phyloP scores from a whole-genome alignment of 2,797 vertebrate genomes.

The Gymnothorax reevesii region DNA sequence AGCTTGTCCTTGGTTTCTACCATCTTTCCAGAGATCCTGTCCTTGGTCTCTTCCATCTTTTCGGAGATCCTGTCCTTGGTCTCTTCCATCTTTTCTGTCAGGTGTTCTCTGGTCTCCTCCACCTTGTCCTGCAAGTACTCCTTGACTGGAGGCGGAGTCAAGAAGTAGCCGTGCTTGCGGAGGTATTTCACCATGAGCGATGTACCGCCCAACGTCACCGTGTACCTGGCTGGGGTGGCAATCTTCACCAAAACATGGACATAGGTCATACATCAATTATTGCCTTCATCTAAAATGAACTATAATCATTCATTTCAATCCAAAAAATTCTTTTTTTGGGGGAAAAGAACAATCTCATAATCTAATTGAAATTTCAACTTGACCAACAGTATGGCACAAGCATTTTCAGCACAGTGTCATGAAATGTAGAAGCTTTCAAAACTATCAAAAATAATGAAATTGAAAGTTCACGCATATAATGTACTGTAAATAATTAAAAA shows the following conservation, averaged over 20 bases:
- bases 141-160: conserved; percentile 91
- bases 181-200: conserved; percentile 90
- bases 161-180: conserved; percentile 84
- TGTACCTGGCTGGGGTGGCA: conserved; percentile 91
- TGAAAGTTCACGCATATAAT: too few relatives aligned
- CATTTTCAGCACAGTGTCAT: too few relatives aligned
- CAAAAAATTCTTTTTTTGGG: too few relatives aligned
- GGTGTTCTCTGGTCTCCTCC: conserved; percentile 88
- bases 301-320: neutral
- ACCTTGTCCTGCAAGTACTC: conserved; percentile 93
- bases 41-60: conserved; percentile 78
- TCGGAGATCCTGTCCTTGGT: conserved; percentile 60
- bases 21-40: conserved; percentile 55
- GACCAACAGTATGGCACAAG: too few relatives aligned
- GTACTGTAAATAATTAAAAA: too few relatives aligned
- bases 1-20: conserved; percentile 88
- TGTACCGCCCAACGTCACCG: conserved; percentile 91
- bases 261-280: neutral
- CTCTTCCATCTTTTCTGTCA: conserved; percentile 86
- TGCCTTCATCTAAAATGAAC: neutral
- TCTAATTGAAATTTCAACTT: too few relatives aligned
- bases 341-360: too few relatives aligned
- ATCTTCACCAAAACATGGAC: conserved; percentile 71
- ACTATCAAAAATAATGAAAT: too few relatives aligned
- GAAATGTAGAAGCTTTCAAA: too few relatives aligned